Evolutionary conservation across 1,140 invertebrate genomes (phyloP), one percentile per base, ranked within the genome.

Genomic region (Ceratina calcarata): DNA sequence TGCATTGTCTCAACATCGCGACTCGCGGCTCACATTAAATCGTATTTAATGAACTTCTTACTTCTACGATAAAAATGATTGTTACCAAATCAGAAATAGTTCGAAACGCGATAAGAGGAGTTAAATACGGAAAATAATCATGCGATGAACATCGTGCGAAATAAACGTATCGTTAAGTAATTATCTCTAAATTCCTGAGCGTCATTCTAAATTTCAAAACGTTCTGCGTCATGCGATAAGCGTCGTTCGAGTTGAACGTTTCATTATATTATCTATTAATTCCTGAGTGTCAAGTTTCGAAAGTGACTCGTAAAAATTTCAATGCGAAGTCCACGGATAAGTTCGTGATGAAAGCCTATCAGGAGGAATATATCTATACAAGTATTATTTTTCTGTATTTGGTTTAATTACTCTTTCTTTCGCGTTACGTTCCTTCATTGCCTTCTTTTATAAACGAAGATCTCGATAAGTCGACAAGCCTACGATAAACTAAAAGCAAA

Each of bases 401-500:
- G 10, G 12, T 15, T 12, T 24, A 20, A n/a, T 51, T 20, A 1
- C n/a, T 51, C 16, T 37, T 15, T n/a, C 16, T 22, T 18, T 67
- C 45, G 12, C 18, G 16, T 49, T 18, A 7, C 3, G 16, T 24
- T 22, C 45, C 4, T 7, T 22, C 27, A 18, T 15, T 4, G 0
- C 8, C 27, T 18, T 72, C 20, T 49, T 32, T 16, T 55, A 22
- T 32, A 7, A 16, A 15, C 16, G 4, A 73, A 20, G 18, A 58
- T 74, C 51, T 53, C 13, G 61, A 73, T 45, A 45, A 45, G 37
- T 45, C 37, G 37, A 45, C 37, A 64, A 74, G 69, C 70, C 71
- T 79, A 79, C 24, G 45, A 73, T 15, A 51, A 57, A 49, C 13
- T 22, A 58, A 27, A 66, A n/a, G 45, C 66, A 58, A 69, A 53